Evolutionary conservation across 2,113 vertebrate genomes (phyloP).

Genomic region (Dicerorhinus sumatrensis): DNA sequence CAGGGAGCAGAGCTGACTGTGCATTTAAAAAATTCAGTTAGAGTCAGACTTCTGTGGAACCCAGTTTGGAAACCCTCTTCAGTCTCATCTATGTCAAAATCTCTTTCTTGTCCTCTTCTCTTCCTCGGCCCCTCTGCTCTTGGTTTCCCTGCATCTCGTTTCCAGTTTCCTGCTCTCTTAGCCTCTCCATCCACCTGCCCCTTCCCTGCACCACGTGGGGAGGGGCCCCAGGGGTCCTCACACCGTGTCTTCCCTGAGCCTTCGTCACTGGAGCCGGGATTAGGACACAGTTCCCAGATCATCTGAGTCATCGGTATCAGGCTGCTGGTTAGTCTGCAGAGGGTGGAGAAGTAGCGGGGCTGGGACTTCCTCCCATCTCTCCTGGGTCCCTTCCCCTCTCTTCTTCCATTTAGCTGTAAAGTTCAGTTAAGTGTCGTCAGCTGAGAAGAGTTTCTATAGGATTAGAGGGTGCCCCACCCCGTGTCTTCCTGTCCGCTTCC

Average conservation of each 20-base stretch:
- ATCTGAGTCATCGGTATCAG: slow-evolving; percentile 23
- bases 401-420: neutral
- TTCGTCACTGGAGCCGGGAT: slow-evolving; percentile 1
- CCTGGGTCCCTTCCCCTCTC: neutral
- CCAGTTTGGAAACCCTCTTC: neutral
- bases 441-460: neutral
- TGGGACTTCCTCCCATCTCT: neutral
- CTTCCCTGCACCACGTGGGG: neutral
- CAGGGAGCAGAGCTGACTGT: too few species aligned
- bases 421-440: slow-evolving; percentile 49
- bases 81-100: neutral
- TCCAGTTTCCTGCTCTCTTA: neutral
- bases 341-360: neutral
- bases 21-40: neutral
- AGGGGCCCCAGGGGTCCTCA: neutral
- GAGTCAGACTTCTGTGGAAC: neutral
- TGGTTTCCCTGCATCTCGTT: neutral
- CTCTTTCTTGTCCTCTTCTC: neutral
- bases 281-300: slow-evolving; percentile 22
- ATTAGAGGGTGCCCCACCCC: slow-evolving; percentile 43
- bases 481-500: slow-evolving; percentile 50
- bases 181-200: neutral
- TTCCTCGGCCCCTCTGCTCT: neutral
- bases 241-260: neutral
- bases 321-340: neutral